These are phyloP conservation scores for Etheostoma nigrum DNA, from an alignment of 2,797 vertebrate genomes.

Conservation along the genomic window DNA sequence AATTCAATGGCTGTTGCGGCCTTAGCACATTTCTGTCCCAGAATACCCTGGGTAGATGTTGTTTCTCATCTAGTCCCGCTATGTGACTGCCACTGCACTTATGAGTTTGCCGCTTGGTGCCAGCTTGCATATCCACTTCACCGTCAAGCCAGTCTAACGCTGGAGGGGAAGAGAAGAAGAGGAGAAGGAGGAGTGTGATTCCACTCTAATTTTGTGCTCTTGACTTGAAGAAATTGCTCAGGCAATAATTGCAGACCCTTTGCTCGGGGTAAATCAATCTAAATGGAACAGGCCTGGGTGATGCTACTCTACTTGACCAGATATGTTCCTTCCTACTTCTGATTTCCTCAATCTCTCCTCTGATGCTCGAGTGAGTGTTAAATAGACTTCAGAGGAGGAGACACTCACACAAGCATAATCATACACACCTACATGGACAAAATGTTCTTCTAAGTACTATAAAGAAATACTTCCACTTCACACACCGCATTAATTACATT, in stretches of 20 bases:
- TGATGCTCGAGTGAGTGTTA: conserved; percentile 57
- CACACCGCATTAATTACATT: conserved; percentile 3
- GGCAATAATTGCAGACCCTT: conserved; percentile 75
- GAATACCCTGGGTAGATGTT: conserved; percentile 33
- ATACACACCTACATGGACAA: conserved; percentile 6
- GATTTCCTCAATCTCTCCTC: conserved; percentile 54
- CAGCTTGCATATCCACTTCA: conserved; percentile 47
- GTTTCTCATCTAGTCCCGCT: conserved; percentile 33
- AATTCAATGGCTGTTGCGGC: conserved; percentile 45
- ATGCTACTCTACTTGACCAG: conserved; percentile 65
- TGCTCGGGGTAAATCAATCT: conserved; percentile 75
- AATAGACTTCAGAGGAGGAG: conserved; percentile 42
- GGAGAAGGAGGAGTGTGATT: conserved; percentile 37
- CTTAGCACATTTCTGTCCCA: conserved; percentile 27
- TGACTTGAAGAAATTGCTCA: conserved; percentile 77
- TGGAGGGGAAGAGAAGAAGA: conserved; percentile 29
- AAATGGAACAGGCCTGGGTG: conserved; percentile 70
- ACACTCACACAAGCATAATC: conserved; percentile 1
- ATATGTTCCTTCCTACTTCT: conserved; percentile 43
- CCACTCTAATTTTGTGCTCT: conserved; percentile 71
- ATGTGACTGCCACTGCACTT: conserved; percentile 27
- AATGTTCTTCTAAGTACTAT: conserved; percentile 17
- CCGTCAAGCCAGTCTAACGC: conserved; percentile 30
- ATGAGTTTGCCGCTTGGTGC: conserved; percentile 34
- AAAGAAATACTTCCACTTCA: conserved; percentile 23